These are phyloP conservation scores for Eupeodes corollae DNA, from an alignment of 1,140 invertebrate species.

Conservation along the genomic window DNA sequence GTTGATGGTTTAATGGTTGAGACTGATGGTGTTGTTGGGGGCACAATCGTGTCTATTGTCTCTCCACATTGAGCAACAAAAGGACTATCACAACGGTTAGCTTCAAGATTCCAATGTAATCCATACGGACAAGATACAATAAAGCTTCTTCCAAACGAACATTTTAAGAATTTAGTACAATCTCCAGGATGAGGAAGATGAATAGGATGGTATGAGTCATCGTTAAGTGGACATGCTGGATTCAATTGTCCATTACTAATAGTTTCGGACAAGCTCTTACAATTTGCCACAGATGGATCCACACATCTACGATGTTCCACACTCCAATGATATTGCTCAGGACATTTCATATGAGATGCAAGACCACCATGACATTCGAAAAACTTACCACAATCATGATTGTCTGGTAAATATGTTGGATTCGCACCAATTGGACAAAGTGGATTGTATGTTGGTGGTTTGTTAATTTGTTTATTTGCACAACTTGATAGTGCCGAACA, in stretches of 20 bases:
- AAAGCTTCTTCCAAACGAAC: no score
- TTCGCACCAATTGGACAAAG: conserved; percentile 13
- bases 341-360: conserved; percentile 8
- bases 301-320: conserved; percentile 13
- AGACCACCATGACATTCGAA: conserved; percentile 14
- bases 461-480: neutral
- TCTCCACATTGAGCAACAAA: no score
- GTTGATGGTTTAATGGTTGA: no score
- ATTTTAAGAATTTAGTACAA: no score
- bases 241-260: conserved; percentile 16
- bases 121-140: no score
- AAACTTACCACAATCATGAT: conserved; percentile 19
- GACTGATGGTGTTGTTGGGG: no score
- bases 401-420: conserved; percentile 14
- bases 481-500: neutral
- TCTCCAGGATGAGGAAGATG: no score
- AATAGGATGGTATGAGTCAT: no score
- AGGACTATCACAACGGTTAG: no score
- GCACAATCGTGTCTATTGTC: no score
- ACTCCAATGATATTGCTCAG: conserved; percentile 14
- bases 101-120: no score
- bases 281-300: conserved; percentile 18
- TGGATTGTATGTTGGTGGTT: neutral
- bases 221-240: conserved; percentile 2
- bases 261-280: conserved; percentile 12